Evolutionary conservation across 2,113 vertebrate genomes (phyloP), one percentile per base, ranked within the genome.

Genomic region (Cervus canadensis): DNA sequence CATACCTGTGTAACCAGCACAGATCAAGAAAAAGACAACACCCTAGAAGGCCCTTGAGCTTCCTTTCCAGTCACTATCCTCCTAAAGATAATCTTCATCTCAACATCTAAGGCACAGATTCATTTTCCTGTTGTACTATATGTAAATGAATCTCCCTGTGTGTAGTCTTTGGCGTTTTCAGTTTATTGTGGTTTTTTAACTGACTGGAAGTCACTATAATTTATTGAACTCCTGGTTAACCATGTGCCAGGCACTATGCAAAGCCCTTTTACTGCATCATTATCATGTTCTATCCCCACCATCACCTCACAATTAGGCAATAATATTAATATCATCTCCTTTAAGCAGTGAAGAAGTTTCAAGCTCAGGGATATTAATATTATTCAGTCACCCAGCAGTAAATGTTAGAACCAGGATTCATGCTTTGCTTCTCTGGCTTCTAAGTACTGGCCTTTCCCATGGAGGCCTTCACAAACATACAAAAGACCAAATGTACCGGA

Each of bases 291-390:
- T 43, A 0, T 59, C 45, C 30, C 67, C 25, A 93, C 33, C 94
- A 16, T 59, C 78, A 52, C 21, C 16, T 81, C 54, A 40, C 82
- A 28, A 89, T 48, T 30, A 64, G 71, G 67, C 28, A 43, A 23
- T 56, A 30, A 19, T 62, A 86, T 89, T 60, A 25, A 13, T 57
- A 86, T 89, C 43, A 84, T 84, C 50, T 95, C 10, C 16, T 54
- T 57, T 48, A 95, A 83, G 57, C 33, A 94, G n/a, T 91, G 52
- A 95, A 88, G 85, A 62, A 8, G 87, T 36, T 89, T 84, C 11
- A 89, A 78, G 21, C 43, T 81, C 91, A 89, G 45, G 36, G 52
- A 62, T 62, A 87, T 52, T 95, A 89, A 71, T 85, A 57, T 8
- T 45, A 82, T 7, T 45, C 71, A 45, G 23, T 45, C 54, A 91